Percentiles rank a stretch among this genome's conserved stretches.
phyloP scores from a whole-genome alignment of 2,113 vertebrate genomes.

The Notechis scutatus region DNA sequence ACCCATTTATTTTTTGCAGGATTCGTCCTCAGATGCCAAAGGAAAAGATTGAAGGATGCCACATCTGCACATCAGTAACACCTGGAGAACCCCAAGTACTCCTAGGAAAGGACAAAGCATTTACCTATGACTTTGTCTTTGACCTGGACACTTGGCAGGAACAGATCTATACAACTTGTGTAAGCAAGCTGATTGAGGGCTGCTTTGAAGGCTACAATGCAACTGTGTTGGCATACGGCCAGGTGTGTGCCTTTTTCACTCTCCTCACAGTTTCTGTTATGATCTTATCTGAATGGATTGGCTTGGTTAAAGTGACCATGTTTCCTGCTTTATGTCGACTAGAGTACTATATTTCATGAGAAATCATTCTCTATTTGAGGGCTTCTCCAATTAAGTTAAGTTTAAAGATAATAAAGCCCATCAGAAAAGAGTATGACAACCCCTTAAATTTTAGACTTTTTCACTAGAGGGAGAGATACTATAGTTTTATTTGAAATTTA shows the following conservation, averaged over 20 bases:
- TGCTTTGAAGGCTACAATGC: constrained; percentile 97
- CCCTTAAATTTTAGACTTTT: neutral
- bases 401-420: neutral
- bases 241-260: constrained; percentile 64
- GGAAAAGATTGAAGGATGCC: constrained; percentile 97
- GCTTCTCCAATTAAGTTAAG: neutral
- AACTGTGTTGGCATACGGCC: constrained; percentile 92
- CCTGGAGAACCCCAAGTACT: constrained; percentile 93
- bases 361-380: neutral
- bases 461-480: neutral
- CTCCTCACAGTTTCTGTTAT: neutral
- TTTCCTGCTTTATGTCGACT: neutral
- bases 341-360: neutral
- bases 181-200: constrained; percentile 90
- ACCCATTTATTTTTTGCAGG: constrained; percentile 63
- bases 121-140: constrained; percentile 96
- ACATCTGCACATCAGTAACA: constrained; percentile 91
- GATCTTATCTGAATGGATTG: neutral
- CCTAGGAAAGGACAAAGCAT: constrained; percentile 97
- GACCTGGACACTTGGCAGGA: constrained; percentile 88
- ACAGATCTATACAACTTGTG: constrained; percentile 79
- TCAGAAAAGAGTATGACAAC: neutral
- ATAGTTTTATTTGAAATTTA: neutral
- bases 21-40: constrained; percentile 97
- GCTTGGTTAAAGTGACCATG: no score